Evolutionary conservation across 2,888 invertebrate genomes (phyloP).

Genomic region (Syrista parreyssii): DNA sequence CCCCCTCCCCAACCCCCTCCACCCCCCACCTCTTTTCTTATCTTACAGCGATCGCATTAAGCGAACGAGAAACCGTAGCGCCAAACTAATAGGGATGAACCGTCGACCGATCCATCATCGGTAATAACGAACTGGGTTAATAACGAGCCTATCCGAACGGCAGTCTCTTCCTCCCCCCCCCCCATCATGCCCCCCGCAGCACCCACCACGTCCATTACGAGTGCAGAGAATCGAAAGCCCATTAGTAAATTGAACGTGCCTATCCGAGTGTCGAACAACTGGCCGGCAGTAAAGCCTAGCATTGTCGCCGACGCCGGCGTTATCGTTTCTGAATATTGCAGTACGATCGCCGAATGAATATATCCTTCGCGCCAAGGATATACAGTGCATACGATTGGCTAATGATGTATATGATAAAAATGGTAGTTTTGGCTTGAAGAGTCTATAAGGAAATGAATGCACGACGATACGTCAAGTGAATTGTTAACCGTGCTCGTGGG

Average conservation of each 20-base stretch:
- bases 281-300: background rate
- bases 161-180: background rate
- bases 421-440: background rate
- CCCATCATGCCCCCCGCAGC: slow-evolving; percentile 9
- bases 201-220: slow-evolving; percentile 7
- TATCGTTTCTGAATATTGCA: background rate
- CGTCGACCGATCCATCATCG: slow-evolving; percentile 28
- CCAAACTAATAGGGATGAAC: slow-evolving; percentile 5
- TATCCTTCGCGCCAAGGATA: background rate
- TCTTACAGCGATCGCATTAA: slow-evolving; percentile 3
- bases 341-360: background rate
- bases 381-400: background rate
- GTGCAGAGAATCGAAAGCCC: slow-evolving; percentile 25
- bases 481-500: background rate
- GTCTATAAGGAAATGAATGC: background rate
- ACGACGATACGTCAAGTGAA: background rate
- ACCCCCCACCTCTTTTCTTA: background rate
- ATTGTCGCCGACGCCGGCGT: background rate
- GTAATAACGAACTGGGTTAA: slow-evolving; percentile 29
- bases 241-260: slow-evolving; percentile 35
- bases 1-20: background rate
- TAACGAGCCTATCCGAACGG: slow-evolving; percentile 11
- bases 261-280: slow-evolving; percentile 1
- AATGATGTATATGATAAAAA: background rate
- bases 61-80: background rate